These are phyloP conservation scores for Plecturocebus donacophilus DNA, from an alignment of 2,113 vertebrate species.

Conservation along the genomic window DNA sequence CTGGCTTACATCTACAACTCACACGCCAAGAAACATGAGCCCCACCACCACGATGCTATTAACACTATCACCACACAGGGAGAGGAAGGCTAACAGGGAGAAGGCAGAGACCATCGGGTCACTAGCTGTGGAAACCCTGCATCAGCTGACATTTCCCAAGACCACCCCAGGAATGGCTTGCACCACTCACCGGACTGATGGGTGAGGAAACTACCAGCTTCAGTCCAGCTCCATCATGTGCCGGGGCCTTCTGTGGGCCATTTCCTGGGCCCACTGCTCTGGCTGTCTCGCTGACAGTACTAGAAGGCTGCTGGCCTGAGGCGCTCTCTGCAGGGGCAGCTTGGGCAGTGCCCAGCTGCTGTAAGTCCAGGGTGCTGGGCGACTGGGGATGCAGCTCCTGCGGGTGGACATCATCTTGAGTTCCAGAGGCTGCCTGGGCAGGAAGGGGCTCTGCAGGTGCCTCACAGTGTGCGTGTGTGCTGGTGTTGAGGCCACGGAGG, in stretches of 20 bases:
- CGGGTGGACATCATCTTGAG: neutral
- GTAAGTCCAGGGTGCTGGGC: neutral
- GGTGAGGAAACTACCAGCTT: slow-evolving; percentile 80
- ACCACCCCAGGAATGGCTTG: neutral
- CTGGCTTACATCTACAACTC: neutral
- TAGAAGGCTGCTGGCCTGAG: accelerated
- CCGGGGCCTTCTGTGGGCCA: neutral
- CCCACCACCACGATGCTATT: too few relatives aligned
- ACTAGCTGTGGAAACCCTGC: neutral
- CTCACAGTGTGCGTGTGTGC: accelerated
- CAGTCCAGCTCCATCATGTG: slow-evolving; percentile 51
- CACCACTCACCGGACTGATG: slow-evolving; percentile 79
- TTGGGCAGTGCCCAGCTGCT: neutral
- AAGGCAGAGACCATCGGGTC: neutral
- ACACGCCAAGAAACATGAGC: neutral
- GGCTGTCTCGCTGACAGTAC: neutral
- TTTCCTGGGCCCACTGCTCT: accelerated
- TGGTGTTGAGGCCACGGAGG: neutral
- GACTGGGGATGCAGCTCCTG: neutral
- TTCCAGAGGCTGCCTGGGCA: neutral
- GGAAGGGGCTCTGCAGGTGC: neutral
- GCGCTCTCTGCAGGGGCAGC: accelerated
- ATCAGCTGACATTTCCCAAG: neutral
- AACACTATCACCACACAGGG: neutral
- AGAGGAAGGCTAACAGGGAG: neutral